Base-by-base conservation (phyloP, 2,888 invertebrate species). In the Xanthostigma xanthostigma region DNA sequence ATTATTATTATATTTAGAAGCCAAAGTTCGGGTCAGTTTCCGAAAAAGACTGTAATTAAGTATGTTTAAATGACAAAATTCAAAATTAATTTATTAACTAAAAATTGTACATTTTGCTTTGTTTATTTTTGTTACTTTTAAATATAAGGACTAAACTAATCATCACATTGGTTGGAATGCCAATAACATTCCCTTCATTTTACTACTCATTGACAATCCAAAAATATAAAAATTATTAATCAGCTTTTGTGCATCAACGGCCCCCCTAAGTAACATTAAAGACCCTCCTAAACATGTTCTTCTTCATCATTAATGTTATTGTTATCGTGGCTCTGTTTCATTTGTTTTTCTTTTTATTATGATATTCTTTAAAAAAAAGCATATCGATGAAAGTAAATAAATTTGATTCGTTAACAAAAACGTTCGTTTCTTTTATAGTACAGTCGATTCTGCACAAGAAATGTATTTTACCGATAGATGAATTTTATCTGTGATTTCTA, bases 1-100 rank as follows among this genome's bases (percentile, higher is more conserved):
- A 44, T 44, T 13, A 14, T 35, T 14, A 11, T 14, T 44, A 44
- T 41, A 50, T 49, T 44, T 49, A 50, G 48, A 63, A 64, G 66
- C 67, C 67, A 72, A 74, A 70, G 72, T 74, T 76, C 77, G 71
- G 78, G 77, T 77, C 76, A 74, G 73, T 72, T 74, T 73, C 72
- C 68, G 60, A 72, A 65, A 76, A 78, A 33, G 46, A 35, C 13
- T 75, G 72, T 73, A 74, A 76, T 75, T 75, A 76, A 76, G 74
- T 75, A 72, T 71, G 65, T 64, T 64, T 9, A 37, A n/a, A 58
- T 42, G 17, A 47, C 38, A 48, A 49, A 45, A 49, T 46, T 34
- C 46, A 46, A 50, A 46, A 46, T 46, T 46, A 62, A 58, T 63
- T 64, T 64, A 60, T 65, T 65, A 65, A 66, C 64, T 64, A 63